Conservation (phyloP, 1,140 invertebrate species). For the Orius insidiosus region DNA sequence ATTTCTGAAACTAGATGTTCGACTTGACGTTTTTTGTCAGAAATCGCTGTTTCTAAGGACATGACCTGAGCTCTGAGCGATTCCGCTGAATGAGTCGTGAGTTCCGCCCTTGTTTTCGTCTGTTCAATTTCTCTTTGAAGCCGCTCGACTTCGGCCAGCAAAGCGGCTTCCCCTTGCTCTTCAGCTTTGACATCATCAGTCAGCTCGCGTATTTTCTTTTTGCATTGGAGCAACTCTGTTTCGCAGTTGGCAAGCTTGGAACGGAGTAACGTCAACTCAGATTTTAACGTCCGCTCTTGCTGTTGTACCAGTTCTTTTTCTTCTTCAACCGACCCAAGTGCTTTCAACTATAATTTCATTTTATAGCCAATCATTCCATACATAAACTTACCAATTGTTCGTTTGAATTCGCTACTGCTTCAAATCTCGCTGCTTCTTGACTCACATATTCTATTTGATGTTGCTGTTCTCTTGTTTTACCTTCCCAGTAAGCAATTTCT, state of each 20-base stretch:
- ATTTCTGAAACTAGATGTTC: constrained; percentile 71
- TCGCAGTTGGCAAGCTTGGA: constrained; percentile 75
- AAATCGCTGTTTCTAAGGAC: constrained; percentile 56
- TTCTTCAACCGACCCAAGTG: constrained; percentile 62
- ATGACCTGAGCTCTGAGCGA: constrained; percentile 55
- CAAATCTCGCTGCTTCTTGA: constrained; percentile 60
- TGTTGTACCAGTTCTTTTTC: constrained; percentile 75
- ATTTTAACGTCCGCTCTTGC: constrained; percentile 69
- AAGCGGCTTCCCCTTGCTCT: constrained; percentile 52
- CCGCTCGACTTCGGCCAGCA: constrained; percentile 60
- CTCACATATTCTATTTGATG: constrained; percentile 65
- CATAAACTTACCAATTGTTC: constrained; percentile 46
- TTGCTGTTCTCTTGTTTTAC: constrained; percentile 67
- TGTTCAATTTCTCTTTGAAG: constrained; percentile 66
- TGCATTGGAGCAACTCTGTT: constrained; percentile 70
- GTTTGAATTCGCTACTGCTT: constrained; percentile 50
- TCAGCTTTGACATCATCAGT: constrained; percentile 42
- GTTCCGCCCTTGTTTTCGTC: constrained; percentile 60
- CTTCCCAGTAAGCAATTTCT: constrained; percentile 78
- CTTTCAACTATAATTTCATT: constrained; percentile 38
- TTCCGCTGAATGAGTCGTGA: constrained; percentile 61
- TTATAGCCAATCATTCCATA: no score
- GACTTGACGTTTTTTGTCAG: constrained; percentile 70
- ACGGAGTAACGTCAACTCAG: constrained; percentile 62
- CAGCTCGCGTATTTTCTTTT: constrained; percentile 61